Base-by-base conservation (phyloP, 1,140 invertebrate species). In the Sminthurinus signatus region DNA sequence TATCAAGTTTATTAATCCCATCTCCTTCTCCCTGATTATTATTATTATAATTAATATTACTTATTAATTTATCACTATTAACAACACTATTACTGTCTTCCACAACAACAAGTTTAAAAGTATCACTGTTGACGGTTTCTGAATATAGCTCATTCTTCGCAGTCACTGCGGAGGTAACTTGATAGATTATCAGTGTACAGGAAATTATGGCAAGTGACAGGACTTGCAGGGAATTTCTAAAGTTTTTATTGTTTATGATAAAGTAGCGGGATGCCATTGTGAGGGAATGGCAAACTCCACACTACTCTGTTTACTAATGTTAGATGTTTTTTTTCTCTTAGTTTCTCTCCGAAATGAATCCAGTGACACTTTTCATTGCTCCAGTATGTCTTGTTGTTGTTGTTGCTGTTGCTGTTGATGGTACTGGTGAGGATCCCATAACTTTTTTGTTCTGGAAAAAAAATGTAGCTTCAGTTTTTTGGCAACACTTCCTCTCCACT, bases 181-280 rank as follows among this genome's bases (percentile, higher is more conserved):
- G 63, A 54, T 60, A 60, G 4, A 65, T 27, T 43, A 65, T 21
- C 17, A 65, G 29, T 12, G 57, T 65, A 39, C 63, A 36, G 31
- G 56, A 60, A 23, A 65, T 65, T 21, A 65, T 60, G 17, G 50
- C 48, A 1, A 65, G 23, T 17, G 57, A 50, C 23, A 60, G 51
- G 15, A 51, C 36, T 59, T 64, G 62, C 25, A 51, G 32, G n/a
- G 54, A 23, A 44, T 60, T 48, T 23, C 63, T 44, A 29, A 36
- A 60, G 31, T 60, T 65, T 65, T 46, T 52, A 28, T 55, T 57
- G 3, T 3, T 2, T 15, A 54, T 10, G 31, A 32, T 10, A 39
- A 56, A 36, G 51, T 31, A 31, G 10, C 29, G 54, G 31, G 54
- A 23, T 10, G 54, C 19, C 31, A 52, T 52, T 36, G 32, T 36